Evolutionary conservation across 1,140 invertebrate genomes (phyloP).

Genomic region (Brachionus koreanus): DNA sequence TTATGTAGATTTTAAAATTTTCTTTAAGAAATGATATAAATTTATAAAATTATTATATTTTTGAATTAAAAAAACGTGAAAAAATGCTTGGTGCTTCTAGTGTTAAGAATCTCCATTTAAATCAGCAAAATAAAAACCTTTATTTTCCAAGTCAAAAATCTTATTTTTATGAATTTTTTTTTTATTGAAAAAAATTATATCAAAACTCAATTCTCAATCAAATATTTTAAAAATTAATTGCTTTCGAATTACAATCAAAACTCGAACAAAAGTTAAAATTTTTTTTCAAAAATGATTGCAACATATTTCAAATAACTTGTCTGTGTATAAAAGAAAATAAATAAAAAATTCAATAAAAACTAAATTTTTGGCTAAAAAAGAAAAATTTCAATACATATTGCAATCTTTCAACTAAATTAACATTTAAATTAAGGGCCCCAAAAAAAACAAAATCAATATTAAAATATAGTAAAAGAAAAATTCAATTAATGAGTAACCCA

Average conservation of each 20-base stretch:
- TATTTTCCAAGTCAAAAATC: no score
- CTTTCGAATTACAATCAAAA: not conserved
- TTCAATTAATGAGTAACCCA: not conserved
- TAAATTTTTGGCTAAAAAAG: not conserved
- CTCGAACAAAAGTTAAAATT: not conserved
- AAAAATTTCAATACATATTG: not conserved
- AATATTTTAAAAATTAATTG: not conserved
- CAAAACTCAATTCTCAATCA: not conserved
- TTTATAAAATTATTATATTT: no score
- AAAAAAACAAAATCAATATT: not conserved
- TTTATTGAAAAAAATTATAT: not conserved
- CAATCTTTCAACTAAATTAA: constrained; percentile 15
- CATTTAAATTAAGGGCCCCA: not conserved
- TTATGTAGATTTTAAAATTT: no score
- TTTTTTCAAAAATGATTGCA: not conserved
- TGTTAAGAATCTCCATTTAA: no score
- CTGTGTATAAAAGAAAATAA: not conserved
- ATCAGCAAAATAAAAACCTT: no score
- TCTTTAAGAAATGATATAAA: no score
- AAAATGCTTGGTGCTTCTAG: no score
- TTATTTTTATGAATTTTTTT: not conserved
- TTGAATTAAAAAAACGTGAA: no score
- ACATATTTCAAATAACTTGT: constrained; percentile 4
- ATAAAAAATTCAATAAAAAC: not conserved
- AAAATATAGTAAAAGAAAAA: not conserved